These are phyloP conservation scores for Boloria selene DNA, from an alignment of 2,888 invertebrate species.

Conservation along the genomic window DNA sequence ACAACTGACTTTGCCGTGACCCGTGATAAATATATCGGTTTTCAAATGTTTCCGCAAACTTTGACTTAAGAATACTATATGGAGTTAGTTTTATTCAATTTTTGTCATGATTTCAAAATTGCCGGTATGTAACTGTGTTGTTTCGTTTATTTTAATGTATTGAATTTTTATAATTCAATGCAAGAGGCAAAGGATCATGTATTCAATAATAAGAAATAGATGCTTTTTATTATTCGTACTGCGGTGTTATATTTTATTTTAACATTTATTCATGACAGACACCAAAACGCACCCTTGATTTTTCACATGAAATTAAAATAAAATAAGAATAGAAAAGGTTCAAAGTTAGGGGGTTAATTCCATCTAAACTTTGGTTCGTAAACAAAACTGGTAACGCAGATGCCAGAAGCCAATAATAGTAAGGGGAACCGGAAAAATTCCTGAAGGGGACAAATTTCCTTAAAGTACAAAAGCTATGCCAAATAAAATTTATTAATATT, in stretches of 20 bases:
- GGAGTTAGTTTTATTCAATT: no score
- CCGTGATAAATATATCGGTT: constrained; percentile 40
- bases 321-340: constrained; percentile 26
- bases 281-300: constrained; percentile 9
- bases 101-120: no score
- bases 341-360: constrained; percentile 54
- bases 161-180: no score
- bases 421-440: constrained; percentile 61
- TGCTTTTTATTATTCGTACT: no score
- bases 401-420: constrained; percentile 74
- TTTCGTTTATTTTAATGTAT: no score
- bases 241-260: not conserved
- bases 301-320: constrained; percentile 6
- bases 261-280: not conserved
- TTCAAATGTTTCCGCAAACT: constrained; percentile 29
- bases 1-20: constrained; percentile 37
- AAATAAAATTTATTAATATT: constrained; percentile 77
- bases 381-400: constrained; percentile 75
- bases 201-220: no score
- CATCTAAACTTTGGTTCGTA: constrained; percentile 66
- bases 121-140: no score
- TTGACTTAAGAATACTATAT: constrained; percentile 30
- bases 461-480: constrained; percentile 71
- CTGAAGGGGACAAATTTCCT: constrained; percentile 70
- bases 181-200: no score